These are phyloP conservation scores for Apolygus lucorum DNA, from an alignment of 1,140 invertebrate genomes.

Conservation along the genomic window DNA sequence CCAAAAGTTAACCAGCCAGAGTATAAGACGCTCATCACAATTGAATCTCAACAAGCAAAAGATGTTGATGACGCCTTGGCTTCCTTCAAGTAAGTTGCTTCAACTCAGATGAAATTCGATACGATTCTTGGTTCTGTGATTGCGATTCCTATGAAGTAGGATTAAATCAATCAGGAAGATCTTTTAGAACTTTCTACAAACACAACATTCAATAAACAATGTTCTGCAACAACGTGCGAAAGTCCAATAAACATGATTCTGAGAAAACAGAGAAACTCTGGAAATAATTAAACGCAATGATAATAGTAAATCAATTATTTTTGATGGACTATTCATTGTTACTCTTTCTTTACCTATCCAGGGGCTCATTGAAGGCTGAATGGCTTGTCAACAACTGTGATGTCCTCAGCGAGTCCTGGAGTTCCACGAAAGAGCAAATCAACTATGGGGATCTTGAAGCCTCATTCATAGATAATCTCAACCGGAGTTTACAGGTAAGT, in stretches of 20 bases:
- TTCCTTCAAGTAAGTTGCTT: conserved; percentile 33
- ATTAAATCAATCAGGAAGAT: no score
- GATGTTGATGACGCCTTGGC: conserved; percentile 38
- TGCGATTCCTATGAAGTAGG: no score
- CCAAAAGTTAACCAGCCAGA: conserved; percentile 46
- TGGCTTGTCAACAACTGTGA: conserved; percentile 21
- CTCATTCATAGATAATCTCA: neutral
- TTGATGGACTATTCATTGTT: no score
- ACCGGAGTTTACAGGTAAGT: neutral
- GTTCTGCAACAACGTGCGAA: no score
- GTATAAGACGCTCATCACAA: conserved; percentile 42
- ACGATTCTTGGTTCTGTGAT: neutral
- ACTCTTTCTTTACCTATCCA: neutral
- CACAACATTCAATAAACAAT: no score
- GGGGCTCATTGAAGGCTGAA: conserved; percentile 27
- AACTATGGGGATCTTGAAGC: neutral
- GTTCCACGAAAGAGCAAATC: neutral
- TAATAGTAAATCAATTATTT: no score
- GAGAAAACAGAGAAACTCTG: no score
- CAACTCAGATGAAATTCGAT: neutral
- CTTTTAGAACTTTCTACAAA: neutral
- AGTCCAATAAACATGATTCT: no score
- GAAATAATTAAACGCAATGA: no score
- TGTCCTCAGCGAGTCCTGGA: neutral
- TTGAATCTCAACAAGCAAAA: conserved; percentile 40